Evolutionary conservation across 92 coral and sea anemone species (phyloP).

Genomic region (Anthopleura xanthogrammica): DNA sequence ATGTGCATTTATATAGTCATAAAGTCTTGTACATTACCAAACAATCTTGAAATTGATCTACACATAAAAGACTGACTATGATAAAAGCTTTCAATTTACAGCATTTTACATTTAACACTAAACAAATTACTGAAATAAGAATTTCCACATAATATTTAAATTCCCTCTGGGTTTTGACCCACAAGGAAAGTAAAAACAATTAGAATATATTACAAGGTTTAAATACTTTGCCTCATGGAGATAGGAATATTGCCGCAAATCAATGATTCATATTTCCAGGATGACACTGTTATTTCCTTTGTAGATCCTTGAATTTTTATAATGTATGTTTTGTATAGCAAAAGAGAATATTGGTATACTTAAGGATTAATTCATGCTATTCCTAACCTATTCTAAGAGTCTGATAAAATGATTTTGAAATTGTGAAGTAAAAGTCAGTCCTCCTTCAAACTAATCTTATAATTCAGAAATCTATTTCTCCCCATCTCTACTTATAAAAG

Average conservation of each 20-base stretch:
- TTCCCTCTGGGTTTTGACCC: slow-evolving; percentile 7
- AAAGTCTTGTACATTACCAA: slow-evolving; percentile 41
- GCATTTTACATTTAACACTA: slow-evolving; percentile 17
- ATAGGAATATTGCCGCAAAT: slow-evolving; percentile 8
- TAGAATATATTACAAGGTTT: slow-evolving; percentile 45
- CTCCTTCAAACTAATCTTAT: slow-evolving; percentile 4
- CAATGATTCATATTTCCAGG: slow-evolving; percentile 15
- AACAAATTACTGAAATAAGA: slow-evolving; percentile 20
- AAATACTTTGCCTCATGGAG: slow-evolving; percentile 34
- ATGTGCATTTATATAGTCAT: slow-evolving; percentile 44
- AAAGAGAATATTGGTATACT: background rate
- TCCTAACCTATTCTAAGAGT: slow-evolving; percentile 15
- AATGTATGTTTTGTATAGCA: slow-evolving; percentile 9
- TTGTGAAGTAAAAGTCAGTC: slow-evolving; percentile 43
- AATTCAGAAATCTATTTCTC: slow-evolving; percentile 2
- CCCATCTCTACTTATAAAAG: slow-evolving; percentile 20
- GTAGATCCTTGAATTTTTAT: background rate
- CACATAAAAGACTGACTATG: slow-evolving; percentile 45
- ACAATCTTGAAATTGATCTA: slow-evolving; percentile 32
- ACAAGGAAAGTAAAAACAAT: slow-evolving; percentile 16
- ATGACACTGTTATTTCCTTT: slow-evolving; percentile 2
- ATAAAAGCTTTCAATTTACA: slow-evolving; percentile 35
- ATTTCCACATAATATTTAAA: slow-evolving; percentile 20
- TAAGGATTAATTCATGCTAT: background rate
- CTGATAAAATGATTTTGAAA: slow-evolving; percentile 18